These are phyloP conservation scores for Chelonoidis abingdonii DNA, from an alignment of 2,113 vertebrate species.

Conservation along the genomic window DNA sequence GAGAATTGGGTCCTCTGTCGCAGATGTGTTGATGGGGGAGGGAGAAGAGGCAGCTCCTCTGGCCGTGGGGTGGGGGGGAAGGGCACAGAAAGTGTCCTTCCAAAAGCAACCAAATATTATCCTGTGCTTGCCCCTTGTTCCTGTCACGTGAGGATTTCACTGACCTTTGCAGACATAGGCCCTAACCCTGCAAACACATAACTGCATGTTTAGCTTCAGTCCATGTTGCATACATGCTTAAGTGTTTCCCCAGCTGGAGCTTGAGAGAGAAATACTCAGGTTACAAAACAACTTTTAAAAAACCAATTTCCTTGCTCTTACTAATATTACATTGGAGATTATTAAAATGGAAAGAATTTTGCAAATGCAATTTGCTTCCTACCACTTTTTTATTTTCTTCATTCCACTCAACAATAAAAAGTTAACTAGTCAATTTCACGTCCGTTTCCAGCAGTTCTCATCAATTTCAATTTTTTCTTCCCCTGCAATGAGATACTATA, in stretches of 20 bases:
- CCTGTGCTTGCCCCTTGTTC: not conserved
- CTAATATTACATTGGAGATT: not conserved
- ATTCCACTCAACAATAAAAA: not conserved
- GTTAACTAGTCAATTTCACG: not conserved
- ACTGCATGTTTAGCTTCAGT: rapidly evolving
- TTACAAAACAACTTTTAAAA: not conserved
- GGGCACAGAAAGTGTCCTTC: not conserved
- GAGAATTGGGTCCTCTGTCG: not conserved
- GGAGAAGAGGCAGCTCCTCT: no score
- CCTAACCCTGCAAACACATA: no score
- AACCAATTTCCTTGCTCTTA: not conserved
- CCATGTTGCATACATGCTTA: rapidly evolving
- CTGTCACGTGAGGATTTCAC: not conserved
- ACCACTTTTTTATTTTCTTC: not conserved
- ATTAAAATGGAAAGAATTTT: not conserved
- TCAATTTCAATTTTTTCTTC: not conserved
- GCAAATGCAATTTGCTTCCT: not conserved
- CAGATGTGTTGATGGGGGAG: no score
- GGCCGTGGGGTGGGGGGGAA: rapidly evolving
- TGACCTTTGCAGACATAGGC: not conserved
- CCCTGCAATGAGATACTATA: not conserved
- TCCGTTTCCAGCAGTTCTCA: not conserved
- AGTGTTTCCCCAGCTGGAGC: no score
- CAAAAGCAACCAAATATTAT: not conserved
- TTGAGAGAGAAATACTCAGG: rapidly evolving